Base-by-base conservation (phyloP, 2,113 vertebrate species). In the Malurus alboscapulatus region DNA sequence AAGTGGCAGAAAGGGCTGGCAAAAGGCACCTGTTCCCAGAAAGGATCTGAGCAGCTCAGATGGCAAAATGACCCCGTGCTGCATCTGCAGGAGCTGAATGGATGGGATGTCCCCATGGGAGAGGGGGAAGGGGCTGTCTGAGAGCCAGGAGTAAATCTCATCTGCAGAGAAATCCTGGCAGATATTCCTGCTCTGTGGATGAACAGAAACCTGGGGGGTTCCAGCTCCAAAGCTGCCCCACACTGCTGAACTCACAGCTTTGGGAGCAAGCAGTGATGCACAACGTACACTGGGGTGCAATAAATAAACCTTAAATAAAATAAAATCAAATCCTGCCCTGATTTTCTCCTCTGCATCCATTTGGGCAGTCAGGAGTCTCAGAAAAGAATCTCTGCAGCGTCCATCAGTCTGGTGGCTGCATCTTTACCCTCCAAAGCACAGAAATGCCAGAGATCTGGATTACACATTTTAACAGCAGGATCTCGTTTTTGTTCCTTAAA, bases 11-110 rank as follows among this genome's bases (percentile, higher is more conserved):
- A 1, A 57, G 17, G 24, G 40, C 48, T 87, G 45, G 13, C 2
- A 11, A 84, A 85, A 94, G 42, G 26, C 66, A 94, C 50, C 62
- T 80, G 62, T 18, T 92, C 14, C 54, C 65, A 32, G 34, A 65
- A 90, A 38, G 22, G 66, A 24, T 29, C 74, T 42, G 57, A 81
- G 30, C 2, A 4, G 19, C 51, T 69, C 57, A 68, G 27, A 26
- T 48, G 67, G 69, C 27, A 83, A 76, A 94, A 38, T 11, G 38
- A 9, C 63, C 40, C 68, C 5, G 7, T 63, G 51, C 38, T 84
- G 30, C 71, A 36, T 48, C 87, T 67, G 30, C 30, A 17, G 1
- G 24, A 79, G 17, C 40, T 62, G 36, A 54, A 57, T 0, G 1
- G 63, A 36, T 0, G 0, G 66, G 51, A 38, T 2, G 0, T 14